A percentile compares a stretch with the other conserved stretches of the same genome.
These are phyloP conservation scores for Dastarcus helophoroides DNA, from an alignment of 2,888 invertebrate genomes.

Conservation along the genomic window DNA sequence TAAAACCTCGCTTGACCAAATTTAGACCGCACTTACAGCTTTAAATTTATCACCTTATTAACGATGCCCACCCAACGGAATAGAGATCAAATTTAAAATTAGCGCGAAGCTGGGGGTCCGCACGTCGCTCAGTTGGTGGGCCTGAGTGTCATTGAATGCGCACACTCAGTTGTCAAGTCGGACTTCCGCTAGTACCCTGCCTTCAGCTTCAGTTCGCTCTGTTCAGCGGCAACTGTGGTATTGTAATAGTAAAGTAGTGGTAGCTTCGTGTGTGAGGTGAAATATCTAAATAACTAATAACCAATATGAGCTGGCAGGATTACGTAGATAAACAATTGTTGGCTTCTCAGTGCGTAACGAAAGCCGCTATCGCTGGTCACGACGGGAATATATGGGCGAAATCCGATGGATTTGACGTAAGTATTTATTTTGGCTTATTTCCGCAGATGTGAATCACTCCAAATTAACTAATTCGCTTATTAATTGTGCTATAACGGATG, in stretches of 20 bases:
- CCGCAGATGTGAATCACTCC: too few species aligned
- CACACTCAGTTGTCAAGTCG: constrained; percentile 26
- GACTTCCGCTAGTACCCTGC: constrained; percentile 26
- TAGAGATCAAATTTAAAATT: too few species aligned
- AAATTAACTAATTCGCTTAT: too few species aligned
- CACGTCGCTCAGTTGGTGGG: too few species aligned
- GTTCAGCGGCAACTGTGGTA: constrained; percentile 29
- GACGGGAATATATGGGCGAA: constrained; percentile 93
- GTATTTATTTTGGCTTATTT: too few species aligned
- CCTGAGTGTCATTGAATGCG: constrained; percentile 16
- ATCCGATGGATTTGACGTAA: constrained; percentile 88
- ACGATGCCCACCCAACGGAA: too few species aligned
- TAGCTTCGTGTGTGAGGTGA: constrained; percentile 33
- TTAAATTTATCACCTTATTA: too few species aligned
- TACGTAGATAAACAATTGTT: constrained; percentile 95
- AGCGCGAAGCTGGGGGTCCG: too few species aligned
- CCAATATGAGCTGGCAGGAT: constrained; percentile 94
- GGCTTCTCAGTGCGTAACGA: constrained; percentile 88
- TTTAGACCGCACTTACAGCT: too few species aligned
- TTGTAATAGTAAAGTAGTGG: constrained; percentile 24
- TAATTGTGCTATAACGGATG: too few species aligned
- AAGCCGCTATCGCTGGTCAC: constrained; percentile 90
- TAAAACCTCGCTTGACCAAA: too few species aligned
- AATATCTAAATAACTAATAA: constrained; percentile 23
- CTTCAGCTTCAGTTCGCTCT: constrained; percentile 29